phyloP scores from a whole-genome alignment of 2,888 invertebrate genomes.

The Spisula subtruncata region DNA sequence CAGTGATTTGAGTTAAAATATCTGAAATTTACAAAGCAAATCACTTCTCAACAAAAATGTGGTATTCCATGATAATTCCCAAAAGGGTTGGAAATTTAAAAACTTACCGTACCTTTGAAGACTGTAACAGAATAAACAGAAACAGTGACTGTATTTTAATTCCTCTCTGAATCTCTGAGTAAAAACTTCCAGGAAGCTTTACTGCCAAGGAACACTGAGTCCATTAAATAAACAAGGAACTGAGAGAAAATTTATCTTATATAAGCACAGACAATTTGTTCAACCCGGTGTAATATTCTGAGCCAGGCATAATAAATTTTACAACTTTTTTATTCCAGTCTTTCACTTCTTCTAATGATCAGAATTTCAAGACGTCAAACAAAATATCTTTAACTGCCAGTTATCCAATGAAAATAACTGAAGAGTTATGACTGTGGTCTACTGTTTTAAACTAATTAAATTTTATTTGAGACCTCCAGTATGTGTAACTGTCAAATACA shows the following conservation, averaged over 20 bases:
- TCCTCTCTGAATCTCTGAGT: too few relatives aligned
- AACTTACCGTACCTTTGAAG: too few relatives aligned
- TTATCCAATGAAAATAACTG: background rate
- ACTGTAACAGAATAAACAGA: too few relatives aligned
- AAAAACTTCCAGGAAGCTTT: background rate
- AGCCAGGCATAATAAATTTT: background rate
- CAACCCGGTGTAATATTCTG: background rate
- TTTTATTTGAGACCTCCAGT: background rate
- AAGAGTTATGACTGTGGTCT: background rate
- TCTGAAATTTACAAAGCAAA: too few relatives aligned
- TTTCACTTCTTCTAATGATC: constrained; percentile 9
- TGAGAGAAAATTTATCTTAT: background rate
- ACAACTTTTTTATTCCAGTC: constrained; percentile 19
- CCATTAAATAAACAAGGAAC: background rate
- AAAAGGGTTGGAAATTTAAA: too few relatives aligned
- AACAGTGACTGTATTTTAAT: too few relatives aligned
- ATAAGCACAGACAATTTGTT: constrained; percentile 11
- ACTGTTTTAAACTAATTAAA: constrained; percentile 14
- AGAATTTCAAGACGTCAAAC: background rate
- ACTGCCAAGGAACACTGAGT: background rate
- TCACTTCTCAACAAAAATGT: too few relatives aligned
- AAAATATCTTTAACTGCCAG: background rate
- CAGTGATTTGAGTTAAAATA: too few relatives aligned
- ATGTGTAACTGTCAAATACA: background rate
- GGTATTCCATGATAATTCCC: too few relatives aligned